Evolutionary conservation across 2,113 vertebrate species (phyloP).

Genomic region (Tenrec ecaudatus): DNA sequence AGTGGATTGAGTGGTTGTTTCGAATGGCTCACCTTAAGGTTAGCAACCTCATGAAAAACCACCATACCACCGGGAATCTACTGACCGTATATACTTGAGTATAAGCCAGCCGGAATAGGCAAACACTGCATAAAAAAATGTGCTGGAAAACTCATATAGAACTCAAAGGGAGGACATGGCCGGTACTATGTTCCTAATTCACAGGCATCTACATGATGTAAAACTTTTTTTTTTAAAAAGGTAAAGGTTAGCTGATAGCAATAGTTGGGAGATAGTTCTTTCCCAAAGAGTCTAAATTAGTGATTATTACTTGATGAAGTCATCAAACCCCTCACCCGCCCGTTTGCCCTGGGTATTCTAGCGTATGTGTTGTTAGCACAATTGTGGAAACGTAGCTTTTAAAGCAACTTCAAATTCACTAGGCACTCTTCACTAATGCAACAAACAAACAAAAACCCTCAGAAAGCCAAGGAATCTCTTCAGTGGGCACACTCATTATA

Average conservation of each 20-base stretch:
- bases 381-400: neutral
- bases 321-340: neutral
- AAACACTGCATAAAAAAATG: no score
- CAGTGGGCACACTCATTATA: neutral
- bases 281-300: neutral
- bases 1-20: no score
- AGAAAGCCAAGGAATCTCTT: no score
- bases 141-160: no score
- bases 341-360: neutral
- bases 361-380: neutral
- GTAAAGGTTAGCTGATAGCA: neutral
- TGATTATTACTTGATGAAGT: neutral
- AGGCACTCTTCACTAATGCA: neutral
- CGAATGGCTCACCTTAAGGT: no score
- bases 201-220: neutral
- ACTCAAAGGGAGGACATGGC: no score
- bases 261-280: neutral
- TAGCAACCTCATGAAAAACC: no score
- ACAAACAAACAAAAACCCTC: neutral
- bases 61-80: no score
- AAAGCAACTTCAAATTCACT: neutral
- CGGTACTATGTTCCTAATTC: neutral
- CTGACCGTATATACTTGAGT: no score
- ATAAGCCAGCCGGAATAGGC: no score
- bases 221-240: neutral